phyloP scores from a whole-genome alignment of 2,888 invertebrate species.

The Conistra vaccinii region DNA sequence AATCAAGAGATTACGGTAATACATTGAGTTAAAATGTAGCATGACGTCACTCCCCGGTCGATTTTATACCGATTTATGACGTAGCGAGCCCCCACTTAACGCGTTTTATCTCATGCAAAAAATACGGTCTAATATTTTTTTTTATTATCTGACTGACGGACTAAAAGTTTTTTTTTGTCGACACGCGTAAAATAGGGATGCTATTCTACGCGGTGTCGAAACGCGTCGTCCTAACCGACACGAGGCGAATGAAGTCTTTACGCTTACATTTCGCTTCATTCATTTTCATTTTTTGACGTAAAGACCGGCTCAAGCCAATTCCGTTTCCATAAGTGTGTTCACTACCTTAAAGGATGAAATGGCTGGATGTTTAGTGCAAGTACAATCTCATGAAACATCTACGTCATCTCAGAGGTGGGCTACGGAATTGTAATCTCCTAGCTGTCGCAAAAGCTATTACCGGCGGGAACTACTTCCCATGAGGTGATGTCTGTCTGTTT shows the following conservation, averaged over 20 bases:
- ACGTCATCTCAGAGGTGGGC: background rate
- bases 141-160: too few species aligned
- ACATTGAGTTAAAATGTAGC: too few species aligned
- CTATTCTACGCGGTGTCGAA: background rate
- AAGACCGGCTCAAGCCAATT: background rate
- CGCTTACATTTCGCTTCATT: too few species aligned
- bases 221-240: background rate
- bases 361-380: background rate
- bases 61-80: too few species aligned
- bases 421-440: constrained; percentile 39
- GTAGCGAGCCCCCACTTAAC: too few species aligned
- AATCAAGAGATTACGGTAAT: too few species aligned
- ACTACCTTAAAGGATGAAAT: background rate
- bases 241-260: background rate
- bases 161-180: too few species aligned
- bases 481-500: background rate
- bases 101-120: too few species aligned
- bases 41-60: too few species aligned
- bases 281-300: background rate
- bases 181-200: too few species aligned
- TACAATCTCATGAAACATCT: background rate
- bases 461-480: constrained; percentile 28
- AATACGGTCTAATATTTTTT: too few species aligned
- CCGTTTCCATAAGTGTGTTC: background rate
- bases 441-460: constrained; percentile 22